These are phyloP conservation scores for Ictalurus furcatus DNA, from an alignment of 2,113 vertebrate genomes.

Conservation along the genomic window DNA sequence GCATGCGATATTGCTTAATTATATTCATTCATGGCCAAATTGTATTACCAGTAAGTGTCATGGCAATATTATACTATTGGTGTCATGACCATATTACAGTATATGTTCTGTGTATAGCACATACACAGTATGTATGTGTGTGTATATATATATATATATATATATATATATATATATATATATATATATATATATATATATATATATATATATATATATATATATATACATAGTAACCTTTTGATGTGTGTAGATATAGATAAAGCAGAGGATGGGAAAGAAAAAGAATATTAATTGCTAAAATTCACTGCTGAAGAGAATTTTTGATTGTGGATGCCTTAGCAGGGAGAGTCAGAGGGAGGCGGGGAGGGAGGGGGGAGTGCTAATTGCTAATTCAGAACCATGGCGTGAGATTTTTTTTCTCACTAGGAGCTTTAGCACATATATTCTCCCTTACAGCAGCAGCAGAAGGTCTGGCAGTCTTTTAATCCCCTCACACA, in stretches of 20 bases:
- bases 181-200: too few species aligned
- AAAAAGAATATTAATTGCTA: constrained; percentile 35
- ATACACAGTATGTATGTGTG: too few species aligned
- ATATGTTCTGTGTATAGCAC: too few species aligned
- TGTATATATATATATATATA: too few species aligned
- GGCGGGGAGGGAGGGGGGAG: not conserved
- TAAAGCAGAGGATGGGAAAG: not conserved
- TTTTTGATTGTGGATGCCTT: constrained; percentile 27
- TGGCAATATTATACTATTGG: not conserved
- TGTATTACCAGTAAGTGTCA: not conserved
- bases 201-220: too few species aligned
- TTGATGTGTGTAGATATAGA: too few species aligned
- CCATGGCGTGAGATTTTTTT: constrained; percentile 37
- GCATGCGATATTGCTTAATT: not conserved
- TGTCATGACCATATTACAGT: not conserved
- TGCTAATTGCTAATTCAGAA: constrained; percentile 51
- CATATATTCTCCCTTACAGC: constrained; percentile 49
- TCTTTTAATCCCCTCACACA: constrained; percentile 47
- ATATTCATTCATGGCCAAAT: not conserved
- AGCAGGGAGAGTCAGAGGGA: constrained; percentile 25
- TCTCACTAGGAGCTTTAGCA: constrained; percentile 40
- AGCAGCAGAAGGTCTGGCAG: constrained; percentile 52
- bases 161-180: too few species aligned
- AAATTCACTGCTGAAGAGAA: constrained; percentile 29
- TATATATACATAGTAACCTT: not conserved